Evolutionary conservation across 1,140 invertebrate genomes (phyloP).

Genomic region (Leucophenga varia): DNA sequence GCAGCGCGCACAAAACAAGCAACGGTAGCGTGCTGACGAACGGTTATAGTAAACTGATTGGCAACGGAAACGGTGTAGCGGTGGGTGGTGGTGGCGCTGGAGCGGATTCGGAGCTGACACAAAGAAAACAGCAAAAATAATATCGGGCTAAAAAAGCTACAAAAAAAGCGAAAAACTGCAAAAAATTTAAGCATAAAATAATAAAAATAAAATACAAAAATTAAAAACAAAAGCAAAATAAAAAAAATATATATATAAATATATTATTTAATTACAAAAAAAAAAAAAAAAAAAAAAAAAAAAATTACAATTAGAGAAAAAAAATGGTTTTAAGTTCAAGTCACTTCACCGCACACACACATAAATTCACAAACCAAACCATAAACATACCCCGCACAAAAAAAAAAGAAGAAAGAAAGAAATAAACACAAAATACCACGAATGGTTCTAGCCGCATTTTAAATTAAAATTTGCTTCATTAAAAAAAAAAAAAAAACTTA

Average conservation of each 20-base stretch:
- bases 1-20: constrained; percentile 9
- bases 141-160: constrained; percentile 36
- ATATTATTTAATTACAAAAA: neutral
- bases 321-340: neutral
- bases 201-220: constrained; percentile 12
- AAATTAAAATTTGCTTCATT: constrained; percentile 9
- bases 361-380: constrained; percentile 15
- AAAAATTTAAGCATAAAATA: constrained; percentile 32
- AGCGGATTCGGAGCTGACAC: constrained; percentile 39
- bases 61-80: constrained; percentile 23
- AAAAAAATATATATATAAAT: constrained; percentile 4
- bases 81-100: constrained; percentile 1
- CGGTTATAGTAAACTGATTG: constrained; percentile 29
- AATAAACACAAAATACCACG: no score
- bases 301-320: neutral
- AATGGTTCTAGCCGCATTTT: no score
- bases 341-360: constrained; percentile 10
- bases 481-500: neutral
- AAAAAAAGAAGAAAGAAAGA: no score
- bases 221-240: constrained; percentile 14
- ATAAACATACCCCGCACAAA: no score
- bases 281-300: constrained; percentile 1
- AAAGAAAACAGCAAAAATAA: constrained; percentile 51
- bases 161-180: constrained; percentile 21
- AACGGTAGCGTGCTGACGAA: constrained; percentile 28